Conservation (phyloP, 2,888 invertebrate genomes). For the Drosophila limbata region DNA sequence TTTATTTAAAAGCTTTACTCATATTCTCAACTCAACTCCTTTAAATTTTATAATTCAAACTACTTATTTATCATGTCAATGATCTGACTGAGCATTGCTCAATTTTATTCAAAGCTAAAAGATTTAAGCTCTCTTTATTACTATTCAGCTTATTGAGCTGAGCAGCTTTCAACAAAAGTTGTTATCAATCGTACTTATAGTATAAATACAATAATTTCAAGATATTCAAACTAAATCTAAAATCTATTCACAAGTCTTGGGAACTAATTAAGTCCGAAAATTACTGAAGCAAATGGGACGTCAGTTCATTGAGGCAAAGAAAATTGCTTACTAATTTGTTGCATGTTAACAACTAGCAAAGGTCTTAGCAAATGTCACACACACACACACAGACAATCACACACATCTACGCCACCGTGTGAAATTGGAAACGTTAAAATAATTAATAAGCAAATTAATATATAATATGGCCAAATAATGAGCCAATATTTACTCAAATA, state of each 20-base stretch:
- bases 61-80: too few relatives aligned
- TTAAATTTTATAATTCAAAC: too few relatives aligned
- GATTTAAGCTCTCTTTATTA: neutral
- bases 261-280: constrained; percentile 1
- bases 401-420: constrained; percentile 5
- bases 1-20: too few relatives aligned
- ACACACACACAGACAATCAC: constrained; percentile 2
- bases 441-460: constrained; percentile 77
- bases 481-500: constrained; percentile 73
- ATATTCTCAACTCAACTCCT: too few relatives aligned
- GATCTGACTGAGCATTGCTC: neutral
- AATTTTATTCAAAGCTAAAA: neutral
- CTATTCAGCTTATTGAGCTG: neutral
- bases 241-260: neutral
- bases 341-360: constrained; percentile 42
- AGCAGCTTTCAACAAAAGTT: neutral
- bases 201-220: neutral
- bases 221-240: neutral
- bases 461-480: constrained; percentile 71
- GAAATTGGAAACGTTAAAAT: constrained; percentile 45
- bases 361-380: constrained; percentile 37
- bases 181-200: neutral
- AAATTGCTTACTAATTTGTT: constrained; percentile 46
- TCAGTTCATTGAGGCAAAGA: constrained; percentile 24
- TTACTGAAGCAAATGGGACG: constrained; percentile 16